Base-by-base conservation (phyloP, 1,140 invertebrate species). In the Chironomus striatipennis region DNA sequence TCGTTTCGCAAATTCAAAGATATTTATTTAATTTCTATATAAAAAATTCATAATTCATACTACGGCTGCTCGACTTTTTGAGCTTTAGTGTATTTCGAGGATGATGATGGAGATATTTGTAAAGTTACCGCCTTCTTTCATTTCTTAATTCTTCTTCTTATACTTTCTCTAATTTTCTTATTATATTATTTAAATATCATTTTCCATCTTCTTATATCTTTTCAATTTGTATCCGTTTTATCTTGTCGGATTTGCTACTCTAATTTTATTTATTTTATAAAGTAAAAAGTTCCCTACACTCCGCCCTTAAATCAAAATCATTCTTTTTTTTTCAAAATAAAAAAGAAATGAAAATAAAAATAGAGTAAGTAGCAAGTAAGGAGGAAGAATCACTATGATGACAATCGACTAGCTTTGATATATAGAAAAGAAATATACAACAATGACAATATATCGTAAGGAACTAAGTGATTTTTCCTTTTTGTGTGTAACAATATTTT, bases 211-310 rank as follows among this genome's bases (percentile, higher is more conserved):
- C 47, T 12, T 47, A 47, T 47, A 7, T 47, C n/a, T 34, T 47
- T 47, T 47, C 43, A 47, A 47, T 10, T 47, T 47, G 43, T 47
- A 47, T 47, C 43, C 43, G 8, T 15, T 47, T 47, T 47, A 15
- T 57, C 9, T 57, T 5, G 47, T 57, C 47, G 47, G 47, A 57
- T 57, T 57, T 57, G 47, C 47, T 15, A 1, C 8, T 57, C 47
- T 57, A 57, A 57, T 57, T 57, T 57, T 57, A 57, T 57, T 57
- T 57, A 57, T 57, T 57, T 57, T 57, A n/a, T 57, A 57, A 57
- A 57, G 47, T n/a, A 57, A 57, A n/a, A 57, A 57, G n/a, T 57
- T 12, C 12, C 12, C 15, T 57, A 12, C 12, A 57, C 47, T 57
- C 47, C 47, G 47, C 47, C 47, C 47, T 34, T 34, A 57, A n/a